phyloP scores from a whole-genome alignment of 2,797 vertebrate species.

The Neosilurus hyrtlii region DNA sequence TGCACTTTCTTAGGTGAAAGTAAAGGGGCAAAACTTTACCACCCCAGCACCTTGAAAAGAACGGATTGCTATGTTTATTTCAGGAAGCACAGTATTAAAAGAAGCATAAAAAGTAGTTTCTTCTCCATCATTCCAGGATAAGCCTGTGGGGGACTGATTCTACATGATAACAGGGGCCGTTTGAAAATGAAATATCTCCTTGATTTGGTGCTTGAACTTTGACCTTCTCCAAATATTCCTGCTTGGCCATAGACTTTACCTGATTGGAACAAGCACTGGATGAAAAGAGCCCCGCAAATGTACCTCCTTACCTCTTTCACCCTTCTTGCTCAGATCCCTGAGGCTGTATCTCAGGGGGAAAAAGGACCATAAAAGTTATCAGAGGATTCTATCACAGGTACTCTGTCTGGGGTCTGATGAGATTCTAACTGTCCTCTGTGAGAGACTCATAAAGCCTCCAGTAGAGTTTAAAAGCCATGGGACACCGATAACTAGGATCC shows the following conservation, averaged over 20 bases:
- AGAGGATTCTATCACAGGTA: slow-evolving; percentile 49
- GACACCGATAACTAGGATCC: slow-evolving; percentile 42
- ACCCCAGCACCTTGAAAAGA: not conserved
- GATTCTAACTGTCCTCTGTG: slow-evolving; percentile 53
- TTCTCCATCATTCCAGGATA: not conserved
- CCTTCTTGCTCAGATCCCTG: slow-evolving; percentile 24
- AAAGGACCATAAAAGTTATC: slow-evolving; percentile 54
- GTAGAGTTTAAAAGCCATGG: slow-evolving; percentile 52
- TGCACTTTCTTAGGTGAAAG: not conserved
- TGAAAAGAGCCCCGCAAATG: not conserved
- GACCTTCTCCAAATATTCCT: slow-evolving; percentile 12
- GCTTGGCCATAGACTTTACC: not conserved
- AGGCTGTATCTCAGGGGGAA: slow-evolving; percentile 45
- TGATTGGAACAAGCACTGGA: not conserved
- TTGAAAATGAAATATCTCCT: slow-evolving; percentile 26
- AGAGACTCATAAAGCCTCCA: slow-evolving; percentile 53
- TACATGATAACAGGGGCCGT: not conserved
- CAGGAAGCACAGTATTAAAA: not conserved
- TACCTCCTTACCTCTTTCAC: not conserved
- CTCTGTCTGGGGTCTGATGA: slow-evolving; percentile 53
- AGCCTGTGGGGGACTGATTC: not conserved
- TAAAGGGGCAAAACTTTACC: not conserved
- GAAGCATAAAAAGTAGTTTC: not conserved
- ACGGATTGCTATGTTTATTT: not conserved
- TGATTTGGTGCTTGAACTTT: slow-evolving; percentile 7